Conservation (phyloP, 2,797 vertebrate genomes). For the Eurystomus glaucurus region DNA sequence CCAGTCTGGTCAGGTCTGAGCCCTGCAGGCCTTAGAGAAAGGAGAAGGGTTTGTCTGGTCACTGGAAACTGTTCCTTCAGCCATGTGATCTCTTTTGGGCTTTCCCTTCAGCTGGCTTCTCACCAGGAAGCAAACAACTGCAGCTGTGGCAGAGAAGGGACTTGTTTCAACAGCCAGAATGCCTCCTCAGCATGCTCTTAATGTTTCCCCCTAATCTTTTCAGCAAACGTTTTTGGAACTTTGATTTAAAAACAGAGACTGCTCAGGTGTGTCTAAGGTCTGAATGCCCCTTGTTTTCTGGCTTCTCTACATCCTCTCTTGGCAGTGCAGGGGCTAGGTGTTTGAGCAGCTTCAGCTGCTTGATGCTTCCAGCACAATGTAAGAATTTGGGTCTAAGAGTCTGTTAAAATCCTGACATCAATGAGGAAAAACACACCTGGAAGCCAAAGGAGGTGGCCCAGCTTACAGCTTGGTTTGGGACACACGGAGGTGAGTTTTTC, state of each 20-base stretch:
- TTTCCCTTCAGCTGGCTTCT: constrained; percentile 35
- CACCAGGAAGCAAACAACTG: neutral
- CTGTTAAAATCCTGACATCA: neutral
- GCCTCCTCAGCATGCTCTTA: neutral
- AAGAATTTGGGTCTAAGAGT: neutral
- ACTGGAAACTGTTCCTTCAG: neutral
- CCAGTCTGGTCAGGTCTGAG: neutral
- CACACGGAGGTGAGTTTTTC: neutral
- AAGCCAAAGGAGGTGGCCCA: neutral
- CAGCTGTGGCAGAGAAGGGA: constrained; percentile 28
- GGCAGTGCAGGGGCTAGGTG: neutral
- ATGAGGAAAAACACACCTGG: neutral
- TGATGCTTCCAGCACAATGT: neutral
- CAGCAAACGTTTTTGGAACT: neutral
- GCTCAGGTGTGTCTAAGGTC: neutral
- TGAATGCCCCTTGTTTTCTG: neutral
- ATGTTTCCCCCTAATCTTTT: neutral
- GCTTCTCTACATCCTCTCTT: neutral
- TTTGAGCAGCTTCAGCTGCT: neutral
- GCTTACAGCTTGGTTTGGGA: neutral
- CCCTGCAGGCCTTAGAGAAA: constrained; percentile 31
- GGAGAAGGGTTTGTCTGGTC: constrained; percentile 33
- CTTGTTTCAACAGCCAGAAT: neutral
- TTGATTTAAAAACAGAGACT: neutral
- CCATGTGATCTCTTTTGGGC: constrained; percentile 12